These are phyloP conservation scores for Salvator merianae DNA, from an alignment of 2,113 vertebrate genomes.

Conservation along the genomic window DNA sequence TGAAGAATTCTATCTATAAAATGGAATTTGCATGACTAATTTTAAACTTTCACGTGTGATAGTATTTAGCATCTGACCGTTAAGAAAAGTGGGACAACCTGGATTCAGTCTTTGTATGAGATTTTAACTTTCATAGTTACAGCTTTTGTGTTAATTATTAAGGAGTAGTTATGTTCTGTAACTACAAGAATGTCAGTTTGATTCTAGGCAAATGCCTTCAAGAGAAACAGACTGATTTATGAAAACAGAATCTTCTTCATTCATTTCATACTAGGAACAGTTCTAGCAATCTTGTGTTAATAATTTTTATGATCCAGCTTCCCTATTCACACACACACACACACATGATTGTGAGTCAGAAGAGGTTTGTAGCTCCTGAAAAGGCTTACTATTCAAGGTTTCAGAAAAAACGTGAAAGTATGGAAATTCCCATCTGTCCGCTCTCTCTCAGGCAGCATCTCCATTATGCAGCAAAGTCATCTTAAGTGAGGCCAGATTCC, in stretches of 20 bases:
- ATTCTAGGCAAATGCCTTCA: background rate
- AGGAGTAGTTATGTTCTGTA: background rate
- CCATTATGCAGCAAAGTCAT: no score
- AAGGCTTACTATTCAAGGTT: background rate
- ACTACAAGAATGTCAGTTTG: no score
- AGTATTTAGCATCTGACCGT: conserved; percentile 2
- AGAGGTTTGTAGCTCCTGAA: background rate
- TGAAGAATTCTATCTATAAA: background rate
- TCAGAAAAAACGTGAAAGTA: background rate
- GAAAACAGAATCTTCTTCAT: background rate
- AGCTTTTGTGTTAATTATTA: background rate
- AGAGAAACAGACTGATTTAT: background rate
- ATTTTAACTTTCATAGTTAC: background rate
- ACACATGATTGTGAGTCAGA: background rate
- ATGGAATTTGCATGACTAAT: conserved; percentile 21
- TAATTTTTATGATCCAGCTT: background rate
- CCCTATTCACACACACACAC: no score
- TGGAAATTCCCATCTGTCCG: background rate
- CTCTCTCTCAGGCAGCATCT: no score
- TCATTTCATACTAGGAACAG: background rate
- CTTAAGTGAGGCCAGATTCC: no score
- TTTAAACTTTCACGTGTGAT: background rate
- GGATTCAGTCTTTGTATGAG: background rate
- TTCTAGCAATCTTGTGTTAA: background rate
- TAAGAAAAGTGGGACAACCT: background rate